phyloP scores from a whole-genome alignment of 30 jellyfish, hydroid and myxozoan species.

The Aurelia sp. region DNA sequence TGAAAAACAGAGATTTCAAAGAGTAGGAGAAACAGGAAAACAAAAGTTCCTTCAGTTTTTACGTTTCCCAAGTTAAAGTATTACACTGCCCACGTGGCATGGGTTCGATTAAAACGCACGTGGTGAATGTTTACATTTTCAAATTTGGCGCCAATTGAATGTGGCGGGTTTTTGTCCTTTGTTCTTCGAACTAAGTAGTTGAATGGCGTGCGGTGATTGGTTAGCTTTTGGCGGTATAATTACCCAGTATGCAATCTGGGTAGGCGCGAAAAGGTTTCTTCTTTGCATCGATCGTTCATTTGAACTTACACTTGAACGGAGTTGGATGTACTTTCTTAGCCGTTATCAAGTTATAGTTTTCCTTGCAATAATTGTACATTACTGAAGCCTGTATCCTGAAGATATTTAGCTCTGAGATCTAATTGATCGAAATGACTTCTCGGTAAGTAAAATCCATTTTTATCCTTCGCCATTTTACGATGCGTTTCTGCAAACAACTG shows the following conservation, averaged over 20 bases:
- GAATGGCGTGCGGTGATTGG: constrained; percentile 22
- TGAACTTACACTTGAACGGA: background rate
- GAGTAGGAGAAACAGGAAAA: no score
- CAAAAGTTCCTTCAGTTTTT: no score
- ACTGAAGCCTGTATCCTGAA: no score
- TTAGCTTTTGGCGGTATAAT: background rate
- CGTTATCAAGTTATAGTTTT: background rate
- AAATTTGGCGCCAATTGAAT: constrained; percentile 54
- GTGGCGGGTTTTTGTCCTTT: constrained; percentile 46
- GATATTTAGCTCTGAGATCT: no score
- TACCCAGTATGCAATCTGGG: constrained; percentile 2
- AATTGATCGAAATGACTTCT: no score
- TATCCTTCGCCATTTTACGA: no score
- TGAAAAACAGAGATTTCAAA: no score
- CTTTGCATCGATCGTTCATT: background rate
- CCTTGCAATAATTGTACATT: background rate
- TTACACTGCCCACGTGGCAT: constrained; percentile 32
- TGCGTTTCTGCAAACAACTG: background rate
- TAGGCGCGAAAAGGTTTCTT: constrained; percentile 56
- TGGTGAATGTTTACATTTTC: constrained; percentile 58
- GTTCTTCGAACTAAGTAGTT: background rate
- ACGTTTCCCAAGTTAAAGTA: no score
- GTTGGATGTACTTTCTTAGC: background rate
- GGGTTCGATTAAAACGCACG: constrained; percentile 19
- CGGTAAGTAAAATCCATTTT: no score